A percentile compares a stretch with the other conserved stretches of the same genome.
Conservation (phyloP, 2,113 vertebrate genomes). For the Butorides virescens region DNA sequence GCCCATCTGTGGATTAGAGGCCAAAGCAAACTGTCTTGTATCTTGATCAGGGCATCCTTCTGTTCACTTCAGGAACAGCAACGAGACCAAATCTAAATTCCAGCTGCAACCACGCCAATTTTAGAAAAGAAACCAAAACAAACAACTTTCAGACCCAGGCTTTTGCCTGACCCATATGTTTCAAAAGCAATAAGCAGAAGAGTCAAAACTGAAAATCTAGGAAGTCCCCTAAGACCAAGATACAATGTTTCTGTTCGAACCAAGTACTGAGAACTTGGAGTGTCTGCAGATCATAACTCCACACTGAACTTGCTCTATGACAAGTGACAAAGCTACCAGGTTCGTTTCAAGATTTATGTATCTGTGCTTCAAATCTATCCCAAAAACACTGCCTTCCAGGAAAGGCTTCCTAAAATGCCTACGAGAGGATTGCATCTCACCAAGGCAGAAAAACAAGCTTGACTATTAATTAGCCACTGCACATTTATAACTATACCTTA, state of each 20-base stretch:
- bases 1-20: not conserved
- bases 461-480: not conserved
- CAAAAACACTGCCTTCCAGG: slow-evolving; percentile 11
- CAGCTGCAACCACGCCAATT: not conserved
- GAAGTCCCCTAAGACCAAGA: not conserved
- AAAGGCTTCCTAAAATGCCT: not conserved
- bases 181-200: not conserved
- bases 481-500: not conserved
- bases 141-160: not conserved
- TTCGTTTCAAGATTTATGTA: not conserved
- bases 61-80: not conserved
- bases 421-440: not conserved
- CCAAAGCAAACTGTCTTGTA: not conserved
- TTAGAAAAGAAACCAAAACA: not conserved
- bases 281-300: not conserved
- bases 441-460: slow-evolving; percentile 7
- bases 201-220: not conserved
- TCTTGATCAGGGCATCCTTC: not conserved
- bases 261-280: not conserved
- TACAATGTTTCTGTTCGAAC: not conserved
- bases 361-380: not conserved
- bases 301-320: not conserved
- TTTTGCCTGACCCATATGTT: not conserved
- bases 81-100: not conserved
- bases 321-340: not conserved